Base-by-base conservation (phyloP, 2,797 vertebrate species). In the Columba guinea region DNA sequence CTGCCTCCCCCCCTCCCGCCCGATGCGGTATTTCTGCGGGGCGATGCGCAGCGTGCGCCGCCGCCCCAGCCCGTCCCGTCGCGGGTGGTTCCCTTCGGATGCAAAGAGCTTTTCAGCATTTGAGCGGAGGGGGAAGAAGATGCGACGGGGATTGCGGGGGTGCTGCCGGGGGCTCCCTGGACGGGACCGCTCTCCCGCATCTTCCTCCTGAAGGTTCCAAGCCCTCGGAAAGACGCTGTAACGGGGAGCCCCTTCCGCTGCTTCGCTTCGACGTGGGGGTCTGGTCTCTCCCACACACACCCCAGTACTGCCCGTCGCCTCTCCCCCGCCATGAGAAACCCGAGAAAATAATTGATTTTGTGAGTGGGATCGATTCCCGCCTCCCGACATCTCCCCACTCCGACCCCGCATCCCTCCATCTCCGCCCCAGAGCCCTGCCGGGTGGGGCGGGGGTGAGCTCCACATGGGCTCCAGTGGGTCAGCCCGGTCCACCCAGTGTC, bases 1-100 rank as follows among this genome's bases (percentile, higher is more conserved):
- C 97, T 89, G 94, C 95, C 97, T 96, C 95, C 96, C 94, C 96
- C 87, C 93, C 3, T 8, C 84, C 91, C 60, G 81, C 94, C 87
- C 35, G 7, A 94, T 94, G 93, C 90, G 94, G 96, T 95, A 97
- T 98, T 93, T 93, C 98, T 98, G 90, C 95, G 8, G 97, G 97
- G 93, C 97, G 56, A 67, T 90, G 76, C 34, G 69, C 62, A 41
- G 68, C 75, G 56, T 23, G 56, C 73, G 91, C 39, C 30, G 15
- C 74, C 52, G 27, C 48, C 62, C 26, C 27, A 39, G 39, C 89
- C 39, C 32, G 70, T 84, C 91, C 94, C 76, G 64, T 80, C 52
- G 52, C 32, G 48, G 49, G 23, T 5, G 30, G 28, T 7, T 65
- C 51, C 63, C 23, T 53, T 20, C 59, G 91, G 84, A 87, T 19